A percentile compares a stretch with the other conserved stretches of the same genome.
Conservation (phyloP, 2,888 invertebrate species). For the Ypsolopha sequella region DNA sequence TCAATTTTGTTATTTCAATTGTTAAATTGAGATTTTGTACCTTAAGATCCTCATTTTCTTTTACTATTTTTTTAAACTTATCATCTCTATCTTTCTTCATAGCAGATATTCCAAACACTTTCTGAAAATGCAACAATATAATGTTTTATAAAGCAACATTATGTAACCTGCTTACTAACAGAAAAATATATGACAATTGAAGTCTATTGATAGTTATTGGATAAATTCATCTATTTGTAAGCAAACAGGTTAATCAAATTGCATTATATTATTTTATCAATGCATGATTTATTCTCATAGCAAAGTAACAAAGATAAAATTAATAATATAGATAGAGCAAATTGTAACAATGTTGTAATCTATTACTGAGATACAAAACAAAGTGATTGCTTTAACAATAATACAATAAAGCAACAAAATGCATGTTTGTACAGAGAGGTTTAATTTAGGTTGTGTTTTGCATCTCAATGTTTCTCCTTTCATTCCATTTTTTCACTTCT, state of each 20-base stretch:
- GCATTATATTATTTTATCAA: not conserved
- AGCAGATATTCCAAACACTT: constrained; percentile 46
- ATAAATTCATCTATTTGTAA: too few relatives aligned
- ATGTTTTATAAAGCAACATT: not conserved
- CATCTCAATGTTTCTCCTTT: constrained; percentile 6
- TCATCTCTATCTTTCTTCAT: constrained; percentile 39
- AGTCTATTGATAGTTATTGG: too few relatives aligned
- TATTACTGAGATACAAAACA: too few relatives aligned
- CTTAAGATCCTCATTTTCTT: constrained; percentile 36
- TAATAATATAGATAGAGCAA: too few relatives aligned
- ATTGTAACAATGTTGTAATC: too few relatives aligned
- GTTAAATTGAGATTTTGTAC: constrained; percentile 36
- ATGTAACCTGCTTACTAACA: too few relatives aligned
- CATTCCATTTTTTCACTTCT: constrained; percentile 28
- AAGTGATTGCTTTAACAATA: too few relatives aligned
- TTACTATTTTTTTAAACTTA: constrained; percentile 29
- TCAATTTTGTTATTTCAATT: constrained; percentile 37
- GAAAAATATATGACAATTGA: too few relatives aligned
- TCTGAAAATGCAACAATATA: constrained; percentile 27
- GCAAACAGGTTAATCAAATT: not conserved
- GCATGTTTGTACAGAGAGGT: too few relatives aligned
- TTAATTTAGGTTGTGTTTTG: not conserved
- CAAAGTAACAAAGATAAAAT: too few relatives aligned
- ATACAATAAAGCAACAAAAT: too few relatives aligned
- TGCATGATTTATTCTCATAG: too few relatives aligned